Evolutionary conservation across 92 coral and sea anemone genomes (phyloP).

Genomic region (Actinostola sp.): DNA sequence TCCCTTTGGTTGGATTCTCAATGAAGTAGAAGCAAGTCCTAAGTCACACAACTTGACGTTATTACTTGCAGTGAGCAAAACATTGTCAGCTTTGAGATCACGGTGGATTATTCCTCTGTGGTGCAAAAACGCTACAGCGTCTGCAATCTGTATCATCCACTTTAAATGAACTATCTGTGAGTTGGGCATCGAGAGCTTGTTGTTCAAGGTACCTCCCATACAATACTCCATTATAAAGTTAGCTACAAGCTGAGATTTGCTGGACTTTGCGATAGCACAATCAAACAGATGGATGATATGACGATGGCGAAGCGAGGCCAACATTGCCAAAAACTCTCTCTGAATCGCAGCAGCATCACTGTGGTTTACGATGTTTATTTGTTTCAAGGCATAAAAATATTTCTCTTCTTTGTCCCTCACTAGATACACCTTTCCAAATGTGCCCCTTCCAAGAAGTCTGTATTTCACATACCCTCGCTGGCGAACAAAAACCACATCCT

Average conservation of each 20-base stretch:
- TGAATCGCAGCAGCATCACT: constrained; percentile 33
- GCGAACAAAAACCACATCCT: constrained; percentile 37
- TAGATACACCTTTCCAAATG: constrained; percentile 43
- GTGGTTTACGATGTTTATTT: constrained; percentile 29
- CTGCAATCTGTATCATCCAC: constrained; percentile 86
- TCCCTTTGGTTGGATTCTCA: background rate
- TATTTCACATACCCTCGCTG: constrained; percentile 33
- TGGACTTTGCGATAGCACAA: constrained; percentile 26
- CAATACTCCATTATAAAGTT: constrained; percentile 76
- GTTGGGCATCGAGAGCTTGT: constrained; percentile 68
- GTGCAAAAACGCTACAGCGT: constrained; percentile 73
- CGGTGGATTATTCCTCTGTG: constrained; percentile 73
- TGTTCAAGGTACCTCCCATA: constrained; percentile 73
- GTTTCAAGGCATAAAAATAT: constrained; percentile 46
- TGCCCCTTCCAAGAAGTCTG: constrained; percentile 36
- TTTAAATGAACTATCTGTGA: constrained; percentile 51
- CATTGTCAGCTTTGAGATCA: constrained; percentile 85
- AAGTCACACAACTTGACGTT: constrained; percentile 83
- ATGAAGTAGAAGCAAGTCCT: constrained; percentile 71
- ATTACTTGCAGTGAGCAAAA: constrained; percentile 63
- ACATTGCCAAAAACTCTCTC: constrained; percentile 43
- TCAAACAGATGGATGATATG: constrained; percentile 47
- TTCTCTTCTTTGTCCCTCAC: constrained; percentile 41
- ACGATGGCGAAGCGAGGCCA: constrained; percentile 36
- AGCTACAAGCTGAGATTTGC: constrained; percentile 30